Evolutionary conservation across 2,797 vertebrate species (phyloP), one percentile per base, ranked within the genome.

Genomic region (Danio albolineatus): DNA sequence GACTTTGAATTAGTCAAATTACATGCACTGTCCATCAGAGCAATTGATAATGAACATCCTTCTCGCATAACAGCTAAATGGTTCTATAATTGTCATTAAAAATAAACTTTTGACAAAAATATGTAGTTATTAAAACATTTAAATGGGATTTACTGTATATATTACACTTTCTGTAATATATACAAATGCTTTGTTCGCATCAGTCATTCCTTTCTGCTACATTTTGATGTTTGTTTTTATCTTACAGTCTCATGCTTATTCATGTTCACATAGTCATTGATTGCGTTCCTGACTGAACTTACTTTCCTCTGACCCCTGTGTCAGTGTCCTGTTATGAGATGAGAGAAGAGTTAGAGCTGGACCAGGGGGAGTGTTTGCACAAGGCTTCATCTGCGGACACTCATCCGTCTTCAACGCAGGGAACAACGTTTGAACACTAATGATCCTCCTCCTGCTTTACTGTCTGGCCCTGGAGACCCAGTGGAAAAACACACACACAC

Each of bases 401-500:
- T 53, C 16, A 62, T 81, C 14, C 57, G 17, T 70, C 36, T 61
- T 59, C 38, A 64, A 65, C 74, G 64, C 62, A 57, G 38, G 72
- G 41, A 54, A 59, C 49, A 81, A 39, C 0, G 9, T 60, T 83
- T 73, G 53, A 48, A 28, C 79, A 60, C 44, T 41, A 65, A 74
- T 71, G 62, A 80, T 66, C 64, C 54, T 49, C 1, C 65, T 78
- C 12, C 14, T 54, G 69, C 69, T 51, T 59, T 74, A 13, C 75
- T 82, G 36, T 80, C 28, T 66, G 49, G 49, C 67, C 56, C 78
- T 57, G 39, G 64, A 76, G 5, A 13, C 36, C 38, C 17, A 60
- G 59, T 64, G 21, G 53, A 28, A 28, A 39, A 78, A 54, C 48
- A 62, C 59, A 28, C 38, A 43, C n/a, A 0, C 53, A 70, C 13